Base-by-base conservation (phyloP, 2,797 vertebrate species). In the Psittacula echo region DNA sequence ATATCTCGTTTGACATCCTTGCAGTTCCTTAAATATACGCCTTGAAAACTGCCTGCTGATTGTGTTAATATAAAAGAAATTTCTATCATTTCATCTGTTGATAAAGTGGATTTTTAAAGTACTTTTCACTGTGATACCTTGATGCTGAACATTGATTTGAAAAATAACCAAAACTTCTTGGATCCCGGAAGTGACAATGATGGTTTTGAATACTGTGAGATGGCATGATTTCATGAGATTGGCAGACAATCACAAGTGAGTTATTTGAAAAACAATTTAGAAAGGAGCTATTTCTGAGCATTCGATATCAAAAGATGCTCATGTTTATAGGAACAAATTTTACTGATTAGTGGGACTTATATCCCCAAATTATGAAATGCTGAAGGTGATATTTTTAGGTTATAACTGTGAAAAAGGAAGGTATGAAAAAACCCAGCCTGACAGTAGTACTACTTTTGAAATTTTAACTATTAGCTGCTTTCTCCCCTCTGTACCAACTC, bases 131-230 rank as follows among this genome's bases (percentile, higher is more conserved):
- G 44, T 84, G 42, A 51, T 81, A 60, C 39, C 32, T 88, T 77
- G 53, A 91, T 91, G 44, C 32, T n/a, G 10, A 82, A 77, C 29
- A 13, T 91, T 86, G 64, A 87, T 94, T 76, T 71, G 79, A 78
- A 94, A 79, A 79, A 88, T 81, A 86, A 45, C 29, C 19, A 45
- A 78, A 41, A 64, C 51, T 70, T 19, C 53, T 71, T 81, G 56
- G n/a, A 11, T 23, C 50, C 50, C 34, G 7, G 34, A 94, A 88
- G 56, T 73, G 56, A 64, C 78, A 95, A 24, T 42, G n/a, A 71
- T 84, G 50, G 32, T 19, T 84, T 78, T 91, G 44, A 85, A 73
- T 47, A 29, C 39, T 48, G 32, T 42, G 58, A 83, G 56, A 67
- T 72, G 45, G 8, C 13, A 68, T 62, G 65, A 87, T 95, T 92